phyloP scores from a whole-genome alignment of 2,888 invertebrate genomes.

The Mythimna pallens region DNA sequence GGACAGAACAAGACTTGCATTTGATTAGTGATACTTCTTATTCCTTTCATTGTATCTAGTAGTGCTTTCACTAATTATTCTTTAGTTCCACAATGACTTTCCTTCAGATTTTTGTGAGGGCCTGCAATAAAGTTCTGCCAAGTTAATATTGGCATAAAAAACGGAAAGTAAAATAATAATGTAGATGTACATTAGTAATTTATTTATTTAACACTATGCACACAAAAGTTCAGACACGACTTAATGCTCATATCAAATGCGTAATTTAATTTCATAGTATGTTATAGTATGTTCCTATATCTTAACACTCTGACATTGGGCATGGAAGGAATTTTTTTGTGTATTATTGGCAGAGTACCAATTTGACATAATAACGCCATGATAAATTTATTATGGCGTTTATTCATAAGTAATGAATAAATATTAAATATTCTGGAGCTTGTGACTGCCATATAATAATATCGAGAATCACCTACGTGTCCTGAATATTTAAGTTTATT shows the following conservation, averaged over 20 bases:
- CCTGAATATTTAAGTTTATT: constrained; percentile 6
- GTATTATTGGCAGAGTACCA: constrained; percentile 38
- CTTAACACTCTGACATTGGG: background rate
- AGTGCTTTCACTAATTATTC: background rate
- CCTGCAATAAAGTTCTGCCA: background rate
- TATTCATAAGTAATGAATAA: constrained; percentile 22
- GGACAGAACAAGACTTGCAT: no score
- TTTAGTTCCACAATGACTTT: background rate
- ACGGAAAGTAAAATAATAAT: no score
- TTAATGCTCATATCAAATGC: no score
- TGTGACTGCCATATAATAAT: constrained; percentile 20
- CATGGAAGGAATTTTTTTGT: background rate
- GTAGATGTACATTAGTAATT: no score
- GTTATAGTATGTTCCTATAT: no score
- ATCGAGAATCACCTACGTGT: constrained; percentile 4
- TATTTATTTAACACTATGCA: no score
- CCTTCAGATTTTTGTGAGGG: no score
- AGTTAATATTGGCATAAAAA: background rate
- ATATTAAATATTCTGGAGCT: constrained; percentile 5
- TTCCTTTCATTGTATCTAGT: background rate
- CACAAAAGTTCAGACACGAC: no score
- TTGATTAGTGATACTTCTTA: background rate
- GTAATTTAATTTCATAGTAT: no score
- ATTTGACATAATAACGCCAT: constrained; percentile 3
- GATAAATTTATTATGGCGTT: background rate